Percentiles rank a stretch among this genome's conserved stretches.
Conservation (phyloP, 2,888 invertebrate genomes). For the Pseudococcus jackbeardsleyi region DNA sequence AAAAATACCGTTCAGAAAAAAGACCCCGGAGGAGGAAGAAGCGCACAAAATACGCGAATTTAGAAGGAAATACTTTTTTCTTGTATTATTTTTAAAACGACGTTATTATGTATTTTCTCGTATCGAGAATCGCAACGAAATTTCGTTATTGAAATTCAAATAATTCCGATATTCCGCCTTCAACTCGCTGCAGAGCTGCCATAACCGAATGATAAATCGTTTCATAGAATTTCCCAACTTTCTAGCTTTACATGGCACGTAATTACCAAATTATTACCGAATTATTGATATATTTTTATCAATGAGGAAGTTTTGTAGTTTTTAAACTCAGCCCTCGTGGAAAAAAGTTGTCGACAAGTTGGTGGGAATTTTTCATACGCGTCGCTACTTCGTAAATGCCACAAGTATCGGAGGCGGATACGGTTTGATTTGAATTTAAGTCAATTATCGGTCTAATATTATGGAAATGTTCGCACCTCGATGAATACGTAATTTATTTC, state of each 20-base stretch:
- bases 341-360: background rate
- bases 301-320: background rate
- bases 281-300: conserved; percentile 12
- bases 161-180: background rate
- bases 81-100: conserved; percentile 21
- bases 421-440: background rate
- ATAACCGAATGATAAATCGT: conserved; percentile 21
- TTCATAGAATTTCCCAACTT: background rate
- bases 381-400: background rate
- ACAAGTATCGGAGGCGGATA: background rate
- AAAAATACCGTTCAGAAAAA: background rate
- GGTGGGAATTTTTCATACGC: background rate
- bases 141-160: conserved; percentile 29
- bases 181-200: background rate
- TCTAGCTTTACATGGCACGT: background rate
- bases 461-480: background rate
- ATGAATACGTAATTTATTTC: background rate
- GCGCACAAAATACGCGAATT: background rate
- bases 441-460: background rate
- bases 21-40: background rate
- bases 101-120: background rate
- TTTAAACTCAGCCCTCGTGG: background rate
- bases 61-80: background rate
- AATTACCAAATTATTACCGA: conserved; percentile 13
- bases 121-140: background rate